phyloP scores from a whole-genome alignment of 2,888 invertebrate genomes.

The Philopedon plagiatum region DNA sequence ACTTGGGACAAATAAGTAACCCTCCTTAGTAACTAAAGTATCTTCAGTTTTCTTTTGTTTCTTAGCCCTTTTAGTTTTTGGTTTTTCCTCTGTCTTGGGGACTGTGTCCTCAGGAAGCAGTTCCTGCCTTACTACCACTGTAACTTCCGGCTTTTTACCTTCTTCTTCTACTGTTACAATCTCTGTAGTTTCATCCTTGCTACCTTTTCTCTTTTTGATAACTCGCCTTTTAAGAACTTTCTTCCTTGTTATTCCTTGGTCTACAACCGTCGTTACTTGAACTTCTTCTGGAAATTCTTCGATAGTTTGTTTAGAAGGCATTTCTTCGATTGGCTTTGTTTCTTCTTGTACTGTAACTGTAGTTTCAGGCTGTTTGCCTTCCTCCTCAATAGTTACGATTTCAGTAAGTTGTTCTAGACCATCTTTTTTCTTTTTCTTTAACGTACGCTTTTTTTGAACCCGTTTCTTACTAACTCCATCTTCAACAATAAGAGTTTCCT shows the following conservation, averaged over 20 bases:
- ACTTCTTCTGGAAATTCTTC: slow-evolving; percentile 61
- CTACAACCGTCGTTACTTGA: slow-evolving; percentile 62
- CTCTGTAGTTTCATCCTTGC: slow-evolving; percentile 58
- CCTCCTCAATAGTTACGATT: slow-evolving; percentile 64
- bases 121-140: slow-evolving; percentile 60
- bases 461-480: slow-evolving; percentile 66
- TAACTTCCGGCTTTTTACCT: slow-evolving; percentile 64
- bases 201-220: slow-evolving; percentile 60
- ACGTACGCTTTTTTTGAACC: slow-evolving; percentile 55
- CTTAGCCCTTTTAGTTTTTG: slow-evolving; percentile 49
- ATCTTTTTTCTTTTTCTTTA: slow-evolving; percentile 61
- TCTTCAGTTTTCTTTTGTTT: slow-evolving; percentile 55
- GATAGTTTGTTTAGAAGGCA: slow-evolving; percentile 52
- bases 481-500: slow-evolving; percentile 59
- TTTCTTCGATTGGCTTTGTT: slow-evolving; percentile 13
- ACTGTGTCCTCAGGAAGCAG: slow-evolving; percentile 52
- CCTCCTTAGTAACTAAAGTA: slow-evolving; percentile 57
- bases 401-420: slow-evolving; percentile 62
- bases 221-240: slow-evolving; percentile 58
- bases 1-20: slow-evolving; percentile 61
- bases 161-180: slow-evolving; percentile 62
- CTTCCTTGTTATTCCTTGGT: slow-evolving; percentile 63
- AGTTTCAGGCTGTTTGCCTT: slow-evolving; percentile 56
- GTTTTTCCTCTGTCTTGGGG: slow-evolving; percentile 58
- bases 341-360: slow-evolving; percentile 57